Conservation (phyloP, 2,797 vertebrate species). For the Nothura maculosa region DNA sequence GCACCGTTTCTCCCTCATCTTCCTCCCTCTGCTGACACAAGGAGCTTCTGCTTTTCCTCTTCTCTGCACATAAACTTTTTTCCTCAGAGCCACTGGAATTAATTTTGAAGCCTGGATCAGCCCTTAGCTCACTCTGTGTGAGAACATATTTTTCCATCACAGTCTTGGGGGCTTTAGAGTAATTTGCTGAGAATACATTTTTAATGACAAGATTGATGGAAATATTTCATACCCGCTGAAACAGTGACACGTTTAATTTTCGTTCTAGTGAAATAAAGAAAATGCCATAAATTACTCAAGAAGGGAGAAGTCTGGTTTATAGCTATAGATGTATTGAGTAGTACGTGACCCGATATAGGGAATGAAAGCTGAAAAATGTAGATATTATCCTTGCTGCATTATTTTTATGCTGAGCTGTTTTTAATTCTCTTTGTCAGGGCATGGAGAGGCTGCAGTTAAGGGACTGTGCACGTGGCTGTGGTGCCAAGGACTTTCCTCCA, state of each 20-base stretch:
- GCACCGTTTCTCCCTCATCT: neutral
- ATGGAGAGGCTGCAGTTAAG: neutral
- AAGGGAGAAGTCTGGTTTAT: neutral
- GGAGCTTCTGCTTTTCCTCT: neutral
- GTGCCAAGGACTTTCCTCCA: neutral
- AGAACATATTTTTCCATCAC: neutral
- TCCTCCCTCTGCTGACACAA: neutral
- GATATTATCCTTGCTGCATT: neutral
- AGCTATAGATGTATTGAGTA: neutral
- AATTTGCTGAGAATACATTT: slow-evolving; percentile 27
- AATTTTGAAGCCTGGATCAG: neutral
- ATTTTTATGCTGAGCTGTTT: neutral
- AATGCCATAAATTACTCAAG: neutral
- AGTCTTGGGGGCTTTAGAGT: neutral
- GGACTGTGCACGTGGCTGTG: neutral
- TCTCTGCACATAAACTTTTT: neutral
- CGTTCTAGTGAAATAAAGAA: neutral
- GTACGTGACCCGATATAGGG: neutral
- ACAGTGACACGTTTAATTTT: neutral
- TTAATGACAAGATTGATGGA: slow-evolving; percentile 32
- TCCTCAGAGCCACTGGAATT: neutral
- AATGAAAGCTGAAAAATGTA: neutral
- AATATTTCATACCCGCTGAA: neutral
- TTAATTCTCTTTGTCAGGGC: neutral
- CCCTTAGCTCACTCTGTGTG: neutral